Evolutionary conservation across 2,888 invertebrate species (phyloP).

Genomic region (Dryobotodes eremita): DNA sequence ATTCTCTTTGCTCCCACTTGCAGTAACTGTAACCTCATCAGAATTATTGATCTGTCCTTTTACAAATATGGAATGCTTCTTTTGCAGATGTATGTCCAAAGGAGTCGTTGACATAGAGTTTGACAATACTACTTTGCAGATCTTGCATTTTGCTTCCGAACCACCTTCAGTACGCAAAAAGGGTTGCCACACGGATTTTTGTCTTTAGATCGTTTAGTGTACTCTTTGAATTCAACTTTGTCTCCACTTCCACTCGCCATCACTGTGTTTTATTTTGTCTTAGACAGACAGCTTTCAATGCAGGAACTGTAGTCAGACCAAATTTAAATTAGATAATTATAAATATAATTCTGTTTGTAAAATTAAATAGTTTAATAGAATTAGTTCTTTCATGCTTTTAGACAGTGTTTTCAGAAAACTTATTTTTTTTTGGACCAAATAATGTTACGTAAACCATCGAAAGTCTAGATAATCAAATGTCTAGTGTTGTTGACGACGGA

Average conservation of each 20-base stretch:
- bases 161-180: not conserved
- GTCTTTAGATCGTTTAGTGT: slow-evolving; percentile 10
- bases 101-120: no score
- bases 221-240: slow-evolving; percentile 8
- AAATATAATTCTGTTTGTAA: slow-evolving; percentile 8
- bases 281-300: slow-evolving; percentile 8
- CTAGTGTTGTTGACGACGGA: no score
- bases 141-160: slow-evolving; percentile 3
- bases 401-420: no score
- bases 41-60: no score
- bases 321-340: slow-evolving; percentile 4
- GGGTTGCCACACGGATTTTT: not conserved
- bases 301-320: slow-evolving; percentile 2
- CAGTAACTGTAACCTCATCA: no score
- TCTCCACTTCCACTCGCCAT: slow-evolving; percentile 4
- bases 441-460: no score
- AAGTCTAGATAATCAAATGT: no score
- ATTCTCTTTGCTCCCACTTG: no score
- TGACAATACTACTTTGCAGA: slow-evolving; percentile 11
- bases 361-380: slow-evolving; percentile 4
- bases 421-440: no score
- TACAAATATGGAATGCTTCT: no score
- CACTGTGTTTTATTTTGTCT: slow-evolving; percentile 4
- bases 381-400: no score
- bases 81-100: no score